Evolutionary conservation across 2,113 vertebrate species (phyloP).

Genomic region (Neotoma lepida): DNA sequence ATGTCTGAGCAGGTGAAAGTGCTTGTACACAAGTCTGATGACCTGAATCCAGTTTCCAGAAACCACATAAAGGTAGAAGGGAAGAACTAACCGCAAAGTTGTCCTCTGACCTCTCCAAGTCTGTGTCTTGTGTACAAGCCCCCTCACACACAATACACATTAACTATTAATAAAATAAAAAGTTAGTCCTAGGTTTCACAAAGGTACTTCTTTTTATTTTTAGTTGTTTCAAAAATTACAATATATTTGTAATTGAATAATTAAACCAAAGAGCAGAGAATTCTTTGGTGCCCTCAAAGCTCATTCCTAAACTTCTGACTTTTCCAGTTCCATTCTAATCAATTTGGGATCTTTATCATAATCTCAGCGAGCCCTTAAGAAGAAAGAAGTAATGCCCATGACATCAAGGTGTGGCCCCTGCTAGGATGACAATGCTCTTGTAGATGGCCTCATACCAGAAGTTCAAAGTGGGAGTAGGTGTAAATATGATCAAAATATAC

Average conservation of each 20-base stretch:
- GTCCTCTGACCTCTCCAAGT: neutral
- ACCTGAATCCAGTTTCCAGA: neutral
- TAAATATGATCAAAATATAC: neutral
- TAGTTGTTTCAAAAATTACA: too few species aligned
- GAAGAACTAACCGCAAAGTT: neutral
- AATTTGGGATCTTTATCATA: neutral
- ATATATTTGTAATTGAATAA: too few species aligned
- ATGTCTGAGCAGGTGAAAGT: too few species aligned
- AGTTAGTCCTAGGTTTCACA: neutral
- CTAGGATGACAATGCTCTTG: neutral
- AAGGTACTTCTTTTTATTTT: neutral
- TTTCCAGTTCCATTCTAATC: neutral
- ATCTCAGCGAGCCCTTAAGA: neutral
- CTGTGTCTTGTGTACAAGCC: neutral
- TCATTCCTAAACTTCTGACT: conserved; percentile 4
- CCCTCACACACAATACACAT: neutral
- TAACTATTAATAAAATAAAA: neutral
- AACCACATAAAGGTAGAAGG: neutral
- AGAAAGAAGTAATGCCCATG: neutral
- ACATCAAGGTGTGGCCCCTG: neutral
- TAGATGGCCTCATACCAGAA: too few species aligned
- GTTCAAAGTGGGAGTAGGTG: too few species aligned
- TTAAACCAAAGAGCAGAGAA: neutral
- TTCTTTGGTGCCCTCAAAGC: neutral
- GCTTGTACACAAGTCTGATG: neutral